Evolutionary conservation across 1,140 invertebrate genomes (phyloP), one percentile per base, ranked within the genome.

Genomic region (Latrodectus geometricus): DNA sequence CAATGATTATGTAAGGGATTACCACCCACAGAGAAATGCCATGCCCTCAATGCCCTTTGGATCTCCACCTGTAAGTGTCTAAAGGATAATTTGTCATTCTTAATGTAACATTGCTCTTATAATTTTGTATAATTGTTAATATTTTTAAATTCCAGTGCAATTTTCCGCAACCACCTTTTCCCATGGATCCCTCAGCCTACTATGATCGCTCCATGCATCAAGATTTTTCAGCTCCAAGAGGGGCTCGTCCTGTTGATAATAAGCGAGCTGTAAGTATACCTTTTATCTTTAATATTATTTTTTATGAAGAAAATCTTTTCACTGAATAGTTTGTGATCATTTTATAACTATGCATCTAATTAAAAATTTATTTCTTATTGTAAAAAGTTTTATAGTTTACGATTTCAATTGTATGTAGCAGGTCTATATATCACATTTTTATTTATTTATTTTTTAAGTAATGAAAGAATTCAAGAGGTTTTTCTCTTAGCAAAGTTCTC

Each of bases 201-300:
- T 88, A 84, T 74, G 87, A 88, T 95, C 96, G 90, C 96, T 96
- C 89, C 95, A 96, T 90, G 95, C 95, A 70, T 90, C 94, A 93
- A 14, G 94, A 94, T 61, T 92, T 90, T 85, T 88, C 90, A 69
- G 84, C 89, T 48, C 87, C 90, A 20, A 88, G 89, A 70, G 20
- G 83, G 14, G 76, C 88, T 12, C 85, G 88, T 80, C 70, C 80
- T 54, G 35, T 88, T 54, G 88, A 89, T 70, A 35, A 35, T 35
- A 89, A 89, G 72, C 69, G 89, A 88, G 81, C 87, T 85, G 89
- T 89, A 84, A 86, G 78, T 65, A 75, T 79, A 11, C n/a, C n/a
- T n/a, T n/a, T n/a, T n/a, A n/a, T n/a, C 70, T 83, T 76, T 14
- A n/a, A n/a, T n/a, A n/a, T 74, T 50, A 49, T 74, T 48, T 14